These are phyloP conservation scores for Petrocephalus sullivani DNA, from an alignment of 2,797 vertebrate genomes.

Conservation along the genomic window DNA sequence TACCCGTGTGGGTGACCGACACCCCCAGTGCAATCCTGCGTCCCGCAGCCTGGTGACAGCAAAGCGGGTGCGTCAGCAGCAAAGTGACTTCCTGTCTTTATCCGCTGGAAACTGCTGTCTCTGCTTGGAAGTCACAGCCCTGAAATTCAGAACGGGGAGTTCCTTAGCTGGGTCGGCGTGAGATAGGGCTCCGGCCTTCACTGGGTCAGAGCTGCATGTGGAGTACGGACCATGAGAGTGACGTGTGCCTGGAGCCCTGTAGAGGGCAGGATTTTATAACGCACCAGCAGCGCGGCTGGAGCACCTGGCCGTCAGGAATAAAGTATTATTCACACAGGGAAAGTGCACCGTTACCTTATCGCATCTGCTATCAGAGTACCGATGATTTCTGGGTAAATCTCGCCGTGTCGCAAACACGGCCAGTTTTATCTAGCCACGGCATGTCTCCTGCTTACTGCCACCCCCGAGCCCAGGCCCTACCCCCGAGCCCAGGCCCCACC, in stretches of 20 bases:
- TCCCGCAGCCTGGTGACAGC: not conserved
- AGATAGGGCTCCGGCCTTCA: not conserved
- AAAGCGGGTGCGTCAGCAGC: not conserved
- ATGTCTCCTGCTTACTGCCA: not conserved
- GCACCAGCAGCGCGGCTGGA: not conserved
- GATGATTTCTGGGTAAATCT: not conserved
- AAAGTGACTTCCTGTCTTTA: not conserved
- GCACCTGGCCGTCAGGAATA: not conserved
- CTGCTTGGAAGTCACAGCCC: not conserved
- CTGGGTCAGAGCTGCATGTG: not conserved
- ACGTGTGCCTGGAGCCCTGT: slow-evolving; percentile 39
- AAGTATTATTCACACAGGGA: not conserved
- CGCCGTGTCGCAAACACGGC: not conserved
- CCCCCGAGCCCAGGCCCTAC: not conserved
- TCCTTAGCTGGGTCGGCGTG: not conserved
- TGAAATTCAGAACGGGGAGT: not conserved
- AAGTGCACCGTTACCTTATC: not conserved
- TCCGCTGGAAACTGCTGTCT: not conserved
- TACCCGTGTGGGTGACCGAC: not conserved
- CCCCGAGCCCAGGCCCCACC: not conserved
- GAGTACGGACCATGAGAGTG: not conserved
- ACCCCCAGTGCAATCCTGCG: not conserved
- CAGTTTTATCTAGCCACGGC: not conserved
- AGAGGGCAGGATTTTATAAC: not conserved
- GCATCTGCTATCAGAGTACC: not conserved